Conservation (phyloP, 2,113 vertebrate species). For the Tyto alba region DNA sequence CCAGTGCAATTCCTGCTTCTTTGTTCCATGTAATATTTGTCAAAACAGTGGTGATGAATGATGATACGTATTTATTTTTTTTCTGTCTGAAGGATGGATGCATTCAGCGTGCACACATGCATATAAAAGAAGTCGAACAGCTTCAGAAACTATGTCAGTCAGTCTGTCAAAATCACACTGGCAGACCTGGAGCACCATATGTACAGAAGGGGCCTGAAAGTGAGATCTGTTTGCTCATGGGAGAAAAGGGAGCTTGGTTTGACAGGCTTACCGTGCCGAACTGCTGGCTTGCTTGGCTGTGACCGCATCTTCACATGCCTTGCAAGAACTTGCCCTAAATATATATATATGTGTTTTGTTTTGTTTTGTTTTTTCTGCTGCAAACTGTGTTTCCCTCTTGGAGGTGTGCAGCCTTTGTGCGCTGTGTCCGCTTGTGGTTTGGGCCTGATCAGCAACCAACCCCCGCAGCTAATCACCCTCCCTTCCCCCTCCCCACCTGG, state of each 20-base stretch:
- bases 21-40: constrained; percentile 29
- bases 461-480: no score
- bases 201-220: constrained; percentile 11
- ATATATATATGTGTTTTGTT: rapidly evolving
- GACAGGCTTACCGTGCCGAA: background rate
- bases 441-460: no score
- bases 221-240: background rate
- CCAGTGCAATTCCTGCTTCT: background rate
- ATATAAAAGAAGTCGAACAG: constrained; percentile 13
- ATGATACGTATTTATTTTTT: background rate
- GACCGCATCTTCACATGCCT: background rate
- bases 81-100: background rate
- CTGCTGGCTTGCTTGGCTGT: background rate
- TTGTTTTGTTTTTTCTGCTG: rapidly evolving
- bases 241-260: background rate
- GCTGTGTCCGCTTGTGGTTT: no score
- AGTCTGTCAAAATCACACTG: constrained; percentile 8
- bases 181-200: background rate
- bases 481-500: no score
- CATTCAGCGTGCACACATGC: background rate
- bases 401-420: rapidly evolving
- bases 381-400: background rate
- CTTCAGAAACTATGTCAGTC: constrained; percentile 25
- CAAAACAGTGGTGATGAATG: background rate
- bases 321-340: background rate